Base-by-base conservation (phyloP, 2,113 vertebrate species). In the Phasianus colchicus region DNA sequence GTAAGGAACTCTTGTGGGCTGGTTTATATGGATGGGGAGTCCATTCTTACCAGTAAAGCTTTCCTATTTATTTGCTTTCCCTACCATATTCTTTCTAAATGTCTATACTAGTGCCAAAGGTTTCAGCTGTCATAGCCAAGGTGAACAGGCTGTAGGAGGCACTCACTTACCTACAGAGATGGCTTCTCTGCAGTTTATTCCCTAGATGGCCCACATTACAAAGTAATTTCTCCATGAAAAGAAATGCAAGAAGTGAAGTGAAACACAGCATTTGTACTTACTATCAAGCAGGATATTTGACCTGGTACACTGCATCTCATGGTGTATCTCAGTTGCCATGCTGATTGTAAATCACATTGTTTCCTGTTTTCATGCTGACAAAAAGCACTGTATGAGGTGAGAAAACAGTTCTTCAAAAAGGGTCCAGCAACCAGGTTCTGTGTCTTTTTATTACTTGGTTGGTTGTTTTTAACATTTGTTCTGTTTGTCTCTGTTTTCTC, bases 1-100 rank as follows among this genome's bases (percentile, higher is more conserved):
- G 99, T 99, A 89, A 97, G 96, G 88, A 57, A 74, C 92, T 92
- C 64, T 76, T 7, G 0, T 82, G 45, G 18, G 29, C 38, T 63
- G 7, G 2, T 29, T 77, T 54, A 14, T 83, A 58, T 66, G 72
- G 11, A 13, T 64, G 32, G 32, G 52, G 38, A 63, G 8, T 38
- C 43, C 52, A 17, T 45, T 45, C 83, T 15, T 63, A 58, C 36
- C n/a, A 60, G n/a, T 13, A 29, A 84, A 79, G 18, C 50, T 80
- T 87, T 48, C 30, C 34, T 52, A 55, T 9, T 3, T 40, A 63
- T 69, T 29, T 48, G 18, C 15, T 27, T 85, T 89, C 48, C 36
- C 32, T 43, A 3, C 61, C 71, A 24, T 57, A 40, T 13, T 20
- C 13, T 75, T 66, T 38, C 20, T 40, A 1, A 57, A 30, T 13